phyloP scores from a whole-genome alignment of 2,888 invertebrate species.

The Drosophila fulvimacula region DNA sequence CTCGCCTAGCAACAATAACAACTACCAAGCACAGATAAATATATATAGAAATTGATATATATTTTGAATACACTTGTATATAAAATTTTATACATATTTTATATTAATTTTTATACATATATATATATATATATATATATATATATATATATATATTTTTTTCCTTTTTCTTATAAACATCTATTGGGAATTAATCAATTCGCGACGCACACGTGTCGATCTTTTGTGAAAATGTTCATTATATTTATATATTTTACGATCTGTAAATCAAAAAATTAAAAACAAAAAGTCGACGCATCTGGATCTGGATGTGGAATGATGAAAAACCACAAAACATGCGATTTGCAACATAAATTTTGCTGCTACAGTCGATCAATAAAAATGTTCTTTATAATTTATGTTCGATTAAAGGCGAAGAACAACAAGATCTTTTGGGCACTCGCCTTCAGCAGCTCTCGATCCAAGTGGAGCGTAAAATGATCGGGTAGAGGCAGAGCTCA shows the following conservation, averaged over 20 bases:
- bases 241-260: constrained; percentile 43
- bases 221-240: constrained; percentile 29
- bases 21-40: background rate
- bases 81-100: constrained; percentile 2
- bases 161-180: constrained; percentile 14
- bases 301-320: constrained; percentile 9
- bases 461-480: constrained; percentile 38
- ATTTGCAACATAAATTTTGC: constrained; percentile 42
- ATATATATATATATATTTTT: constrained; percentile 13
- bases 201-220: constrained; percentile 56
- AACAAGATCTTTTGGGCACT: constrained; percentile 1
- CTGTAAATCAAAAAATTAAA: constrained; percentile 40
- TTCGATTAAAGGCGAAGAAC: background rate
- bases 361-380: constrained; percentile 4
- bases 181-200: constrained; percentile 57
- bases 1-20: constrained; percentile 47
- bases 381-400: constrained; percentile 30
- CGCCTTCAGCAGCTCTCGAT: constrained; percentile 4
- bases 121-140: constrained; percentile 7
- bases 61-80: background rate
- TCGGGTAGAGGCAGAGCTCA: constrained; percentile 4
- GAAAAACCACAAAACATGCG: constrained; percentile 48
- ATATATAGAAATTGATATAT: constrained; percentile 1
- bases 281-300: constrained; percentile 10
- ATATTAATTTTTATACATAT: constrained; percentile 19